Evolutionary conservation across 2,797 vertebrate species (phyloP), one percentile per base, ranked within the genome.

Genomic region (Chlorospingus semifuscus): DNA sequence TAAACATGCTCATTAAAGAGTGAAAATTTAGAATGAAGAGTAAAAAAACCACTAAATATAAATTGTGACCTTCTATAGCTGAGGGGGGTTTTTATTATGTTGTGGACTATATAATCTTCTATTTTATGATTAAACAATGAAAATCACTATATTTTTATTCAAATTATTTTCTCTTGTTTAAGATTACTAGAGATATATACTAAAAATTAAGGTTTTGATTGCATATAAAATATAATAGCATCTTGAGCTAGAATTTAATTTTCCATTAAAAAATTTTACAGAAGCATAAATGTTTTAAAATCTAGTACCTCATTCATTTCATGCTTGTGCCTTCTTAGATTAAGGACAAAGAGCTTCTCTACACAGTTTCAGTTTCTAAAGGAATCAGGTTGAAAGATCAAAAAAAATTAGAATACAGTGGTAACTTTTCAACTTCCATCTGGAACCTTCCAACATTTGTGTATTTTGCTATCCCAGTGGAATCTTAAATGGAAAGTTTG

Each of bases 181-280:
- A 63, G 46, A 79, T 47, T 86, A 46, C 64, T 76, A 49, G 60
- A 83, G 41, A 81, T 57, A 71, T 7, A 60, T 78, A 65, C 26
- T 81, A 89, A 94, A 95, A 90, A 52, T 18, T 56, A 76, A 93
- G 61, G 4, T 6, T 53, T 86, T 81, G 47, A 81, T 29, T 85
- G 41, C 64, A 68, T 82, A 59, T 72, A 87, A 94, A 96, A 53
- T 61, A 47, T 56, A 75, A 60, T 23, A 83, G 8, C 17, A 76
- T 83, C 41, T 32, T 86, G 50, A 93, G 27, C 82, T 47, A 90
- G 86, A 94, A 79, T 75, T 92, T 90, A 88, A 85, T 85, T 95
- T 93, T 90, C 71, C 79, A 65, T 72, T 83, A 76, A 82, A 89
- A 39, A 81, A 81, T 82, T 94, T 93, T 83, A 79, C 91, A 78